Base-by-base conservation (phyloP, 2,888 invertebrate species). In the Pachycephus smyrnensis region DNA sequence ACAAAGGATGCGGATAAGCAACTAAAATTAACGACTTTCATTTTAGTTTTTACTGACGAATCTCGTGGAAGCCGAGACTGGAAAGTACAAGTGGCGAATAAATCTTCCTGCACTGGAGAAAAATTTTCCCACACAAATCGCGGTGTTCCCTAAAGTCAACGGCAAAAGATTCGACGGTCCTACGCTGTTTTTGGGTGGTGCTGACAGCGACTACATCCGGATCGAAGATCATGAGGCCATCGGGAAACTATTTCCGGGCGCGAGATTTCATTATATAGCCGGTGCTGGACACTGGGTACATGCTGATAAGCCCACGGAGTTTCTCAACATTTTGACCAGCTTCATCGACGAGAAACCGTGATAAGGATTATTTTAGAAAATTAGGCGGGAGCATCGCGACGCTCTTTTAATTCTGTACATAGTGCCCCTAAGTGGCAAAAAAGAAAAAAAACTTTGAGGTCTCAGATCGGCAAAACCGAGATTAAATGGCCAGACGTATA, bases 211-310 rank as follows among this genome's bases (percentile, higher is more conserved):
- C 90, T 98, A 96, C 90, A 94, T 98, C 85, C 94, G 93, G 81
- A 91, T 92, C 81, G 88, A 90, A 12, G 95, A 96, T 88, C 93
- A 95, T 73, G 91, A 92, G 9, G 92, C 92, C 79, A 96, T 97
- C 78, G 93, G 93, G 87, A 93, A 94, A 81, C 92, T 96, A 77
- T 98, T 98, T 88, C 96, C 97, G 0, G 91, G 93, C 11, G 95
- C 96, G 0, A 92, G 94, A 82, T 93, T 98, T 86, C 90, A 93
- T 74, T 95, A 94, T 84, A 94, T 98, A 76, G 93, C 94, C 75
- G 96, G 95, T 68, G 97, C 98, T 11, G 97, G 98, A 0, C 99
- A 99, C 91, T 97, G 98, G 96, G 95, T 98, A 0, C 99, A 99
- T 90, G 95, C 96, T 82, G 98, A 99, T 82, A 96, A 98, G 89